Evolutionary conservation across 1,140 invertebrate genomes (phyloP).

Genomic region (Gerris buenoi): DNA sequence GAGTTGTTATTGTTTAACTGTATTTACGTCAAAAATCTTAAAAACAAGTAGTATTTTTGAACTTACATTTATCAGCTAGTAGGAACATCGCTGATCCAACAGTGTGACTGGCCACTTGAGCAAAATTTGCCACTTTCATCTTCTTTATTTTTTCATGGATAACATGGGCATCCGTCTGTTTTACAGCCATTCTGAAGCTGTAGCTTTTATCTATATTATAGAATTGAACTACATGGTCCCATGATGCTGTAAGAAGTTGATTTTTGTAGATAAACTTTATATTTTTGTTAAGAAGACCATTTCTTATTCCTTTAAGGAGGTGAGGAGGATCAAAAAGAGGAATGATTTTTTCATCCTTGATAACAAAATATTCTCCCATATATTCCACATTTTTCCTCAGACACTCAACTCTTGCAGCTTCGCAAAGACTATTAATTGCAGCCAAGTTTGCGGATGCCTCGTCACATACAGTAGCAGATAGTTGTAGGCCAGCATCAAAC

Average conservation of each 20-base stretch:
- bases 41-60: background rate
- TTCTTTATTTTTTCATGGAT: background rate
- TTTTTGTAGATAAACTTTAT: too few species aligned
- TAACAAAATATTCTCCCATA: background rate
- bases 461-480: background rate
- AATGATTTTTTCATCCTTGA: background rate
- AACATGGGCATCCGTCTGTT: too few species aligned
- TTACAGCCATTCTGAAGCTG: too few species aligned
- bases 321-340: too few species aligned
- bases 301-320: too few species aligned
- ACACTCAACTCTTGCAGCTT: background rate
- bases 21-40: too few species aligned
- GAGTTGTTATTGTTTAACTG: too few species aligned
- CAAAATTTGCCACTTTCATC: background rate
- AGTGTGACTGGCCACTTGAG: background rate
- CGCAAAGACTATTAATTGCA: background rate
- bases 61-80: background rate
- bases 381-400: background rate
- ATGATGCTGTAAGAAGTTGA: too few species aligned
- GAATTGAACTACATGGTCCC: too few species aligned
- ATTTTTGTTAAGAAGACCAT: too few species aligned
- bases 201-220: too few species aligned
- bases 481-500: background rate
- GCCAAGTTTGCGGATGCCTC: background rate
- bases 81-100: background rate